Evolutionary conservation across 2,888 invertebrate genomes (phyloP), one percentile per base, ranked within the genome.

Genomic region (Plebejus anna): DNA sequence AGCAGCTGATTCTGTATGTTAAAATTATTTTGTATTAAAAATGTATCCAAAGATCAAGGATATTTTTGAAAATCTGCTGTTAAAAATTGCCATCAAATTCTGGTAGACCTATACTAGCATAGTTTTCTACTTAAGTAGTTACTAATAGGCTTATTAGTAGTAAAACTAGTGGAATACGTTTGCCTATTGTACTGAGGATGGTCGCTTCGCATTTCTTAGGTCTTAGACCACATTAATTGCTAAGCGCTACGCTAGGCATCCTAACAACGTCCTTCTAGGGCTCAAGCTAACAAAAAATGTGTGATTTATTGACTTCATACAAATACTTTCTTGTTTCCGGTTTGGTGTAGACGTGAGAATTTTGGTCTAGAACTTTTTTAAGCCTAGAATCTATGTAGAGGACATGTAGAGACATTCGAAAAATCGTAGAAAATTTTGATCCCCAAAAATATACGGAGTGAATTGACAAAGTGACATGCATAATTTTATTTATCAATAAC

Each of bases 121-220:
- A 22, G 7, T 22, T 59, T 22, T 9, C n/a, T n/a, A 59, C 7
- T 1, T 22, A 9, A 7, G 9, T 42, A 42, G 42, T 42, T 42
- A 61, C 28, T 61, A 61, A 28, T 61, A 32, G 16, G 22, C 32
- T 22, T 22, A 66, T 22, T 66, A 66, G 66, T 66, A 66, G 28
- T 4, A 9, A 66, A 32, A 32, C 66, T 66, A 32, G 66, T 66
- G 13, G 13, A 66, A 66, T 66, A 61, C 9, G 28, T 61, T 66
- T 16, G 66, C 38, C 70, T 77, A 76, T 78, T 77, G 77, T 78
- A 66, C 28, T 61, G 32, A 36, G 66, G 66, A 66, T 66, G 66
- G 32, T 66, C 13, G 28, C 59, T 59, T 59, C 28, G 73, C 32
- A 73, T 73, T 73, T 51, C 55, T 51, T 55, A 22, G 32, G 32